Base-by-base conservation (phyloP, 1,140 invertebrate species). In the Choristoneura fumiferana region DNA sequence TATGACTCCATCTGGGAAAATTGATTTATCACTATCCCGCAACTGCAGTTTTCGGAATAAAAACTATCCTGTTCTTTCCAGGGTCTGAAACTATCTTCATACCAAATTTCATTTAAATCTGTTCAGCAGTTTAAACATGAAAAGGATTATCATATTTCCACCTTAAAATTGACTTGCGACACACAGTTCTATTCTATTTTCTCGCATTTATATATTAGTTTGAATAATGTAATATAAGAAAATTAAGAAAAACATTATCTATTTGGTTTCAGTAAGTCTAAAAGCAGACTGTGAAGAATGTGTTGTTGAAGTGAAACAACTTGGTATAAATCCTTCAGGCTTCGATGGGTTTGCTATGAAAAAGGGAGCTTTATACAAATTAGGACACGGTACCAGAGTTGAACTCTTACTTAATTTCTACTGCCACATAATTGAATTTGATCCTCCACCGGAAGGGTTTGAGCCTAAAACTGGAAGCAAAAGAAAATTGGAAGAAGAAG, bases 311-410 rank as follows among this genome's bases (percentile, higher is more conserved):
- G 73, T 94, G 1, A 92, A 93, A 74, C 92, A 93, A 56, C 54
- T 94, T 34, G 95, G 95, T 0, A 67, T 89, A 8, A 93, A 94
- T 71, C 81, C 92, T 1, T 93, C 92, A 45, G 93, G 93, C 8
- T 89, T 95, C 6, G 94, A 96, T 88, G 93, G 94, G 0, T 92
- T 92, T 68, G 91, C 92, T 69, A 87, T 94, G 9, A 86, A 90
- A 64, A 91, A 89, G 71, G 73, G 92, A 67, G 81, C 88, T 39
- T 87, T 90, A 57, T 91, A 93, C 62, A 79, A 91, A 62, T 90
- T 94, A 9, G 84, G 90, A 35, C 92, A 96, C 80, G 92, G 91
- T 1, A 93, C 94, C 69, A 82, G 84, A 8, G 72, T 96, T 33
- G 94, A 95, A 86, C 73, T 96, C 9, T 71, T 95, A 17, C 90